A percentile compares a stretch with the other conserved stretches of the same genome.
Conservation (phyloP, 2,113 vertebrate species). For the Coturnix japonica region DNA sequence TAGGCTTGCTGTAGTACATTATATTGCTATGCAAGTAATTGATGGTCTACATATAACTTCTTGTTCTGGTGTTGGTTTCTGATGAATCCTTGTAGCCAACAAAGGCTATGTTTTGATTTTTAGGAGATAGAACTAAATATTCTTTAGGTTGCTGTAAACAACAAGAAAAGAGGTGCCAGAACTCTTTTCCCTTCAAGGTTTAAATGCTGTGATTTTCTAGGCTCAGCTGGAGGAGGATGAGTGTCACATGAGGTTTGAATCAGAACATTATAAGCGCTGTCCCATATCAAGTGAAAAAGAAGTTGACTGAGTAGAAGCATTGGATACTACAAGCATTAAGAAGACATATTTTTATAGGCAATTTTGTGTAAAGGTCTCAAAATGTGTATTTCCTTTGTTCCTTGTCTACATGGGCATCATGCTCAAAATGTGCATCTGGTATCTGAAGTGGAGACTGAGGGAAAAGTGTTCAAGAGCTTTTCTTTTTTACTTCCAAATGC, state of each 20-base stretch:
- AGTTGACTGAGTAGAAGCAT: background rate
- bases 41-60: background rate
- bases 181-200: background rate
- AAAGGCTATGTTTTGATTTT: constrained; percentile 19
- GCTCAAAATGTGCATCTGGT: background rate
- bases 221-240: background rate
- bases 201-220: background rate
- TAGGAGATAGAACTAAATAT: constrained; percentile 1
- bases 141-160: background rate
- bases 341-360: background rate
- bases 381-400: background rate
- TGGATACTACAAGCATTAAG: background rate
- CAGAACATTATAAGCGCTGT: background rate
- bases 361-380: background rate
- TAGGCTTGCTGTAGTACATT: background rate
- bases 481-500: background rate
- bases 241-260: background rate
- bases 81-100: background rate
- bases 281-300: background rate
- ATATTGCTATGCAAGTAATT: constrained; percentile 8
- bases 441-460: background rate
- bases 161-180: background rate
- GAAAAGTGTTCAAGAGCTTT: background rate
- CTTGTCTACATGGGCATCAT: background rate
- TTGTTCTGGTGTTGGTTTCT: constrained; percentile 6